Evolutionary conservation across 2,888 invertebrate species (phyloP).

Genomic region (Muscina levida): DNA sequence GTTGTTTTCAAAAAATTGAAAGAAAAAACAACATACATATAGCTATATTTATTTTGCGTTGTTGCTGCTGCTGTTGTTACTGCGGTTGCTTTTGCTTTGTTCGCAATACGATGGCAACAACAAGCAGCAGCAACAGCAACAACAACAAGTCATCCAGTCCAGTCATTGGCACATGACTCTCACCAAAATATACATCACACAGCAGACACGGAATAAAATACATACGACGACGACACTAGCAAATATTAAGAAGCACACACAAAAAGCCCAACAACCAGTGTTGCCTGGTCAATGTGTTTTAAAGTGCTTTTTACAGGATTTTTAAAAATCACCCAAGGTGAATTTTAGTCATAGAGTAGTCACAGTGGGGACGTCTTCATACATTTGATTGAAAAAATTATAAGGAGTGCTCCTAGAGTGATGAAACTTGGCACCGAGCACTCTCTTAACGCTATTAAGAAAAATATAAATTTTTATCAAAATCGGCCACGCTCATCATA

Average conservation of each 20-base stretch:
- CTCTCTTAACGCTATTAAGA: no score
- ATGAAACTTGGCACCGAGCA: no score
- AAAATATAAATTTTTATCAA: no score
- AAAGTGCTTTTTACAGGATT: no score
- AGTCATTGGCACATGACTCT: slow-evolving; percentile 63
- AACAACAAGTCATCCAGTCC: slow-evolving; percentile 55
- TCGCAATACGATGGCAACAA: slow-evolving; percentile 3
- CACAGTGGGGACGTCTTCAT: no score
- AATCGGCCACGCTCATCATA: no score
- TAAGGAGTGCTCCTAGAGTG: no score
- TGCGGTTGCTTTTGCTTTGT: slow-evolving; percentile 48
- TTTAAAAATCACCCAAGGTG: no score
- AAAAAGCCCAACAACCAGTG: neutral
- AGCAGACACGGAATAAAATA: neutral
- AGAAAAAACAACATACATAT: no score
- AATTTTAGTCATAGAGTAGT: no score
- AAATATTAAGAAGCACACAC: neutral
- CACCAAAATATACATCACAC: slow-evolving; percentile 29
- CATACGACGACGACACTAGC: neutral
- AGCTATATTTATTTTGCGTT: slow-evolving; percentile 30
- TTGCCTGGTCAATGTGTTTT: neutral
- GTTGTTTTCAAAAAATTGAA: slow-evolving; percentile 34
- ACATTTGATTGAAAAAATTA: no score
- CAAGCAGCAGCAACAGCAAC: slow-evolving; percentile 20
- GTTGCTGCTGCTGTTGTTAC: slow-evolving; percentile 18